Evolutionary conservation across 1,140 invertebrate species (phyloP), one percentile per base, ranked within the genome.

Genomic region (Drepana arcuata): DNA sequence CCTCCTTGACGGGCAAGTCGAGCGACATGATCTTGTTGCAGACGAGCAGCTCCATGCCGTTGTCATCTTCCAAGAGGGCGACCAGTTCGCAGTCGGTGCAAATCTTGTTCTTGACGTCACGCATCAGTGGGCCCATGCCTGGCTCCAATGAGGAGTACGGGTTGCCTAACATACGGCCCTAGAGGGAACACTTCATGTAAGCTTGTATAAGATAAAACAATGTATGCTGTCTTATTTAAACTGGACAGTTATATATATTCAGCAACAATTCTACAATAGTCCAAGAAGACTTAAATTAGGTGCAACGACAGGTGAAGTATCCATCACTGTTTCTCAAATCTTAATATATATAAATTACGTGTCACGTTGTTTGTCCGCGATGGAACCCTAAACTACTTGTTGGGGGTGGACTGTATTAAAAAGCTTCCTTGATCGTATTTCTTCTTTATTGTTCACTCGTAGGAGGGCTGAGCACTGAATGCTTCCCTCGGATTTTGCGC

Each of bases 71-170:
- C 0, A 99, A 75, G 10, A 99, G 79, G 1, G 97, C 96, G 0
- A 99, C 95, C 24, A 99, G 83, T 66, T 99, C 97, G 82, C 97
- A 99, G 84, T 99, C 97, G 58, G 93, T 93, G 65, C 96, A 98
- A 44, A 98, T 97, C 78, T 99, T 99, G 77, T 99, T 99, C 75
- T 99, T 99, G 0, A 99, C 94, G 69, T 99, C 96, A 24, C 97
- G 86, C 97, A 99, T 99, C 0, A 98, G 83, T 0, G 97, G 97
- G 1, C 97, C 97, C 50, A 99, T 87, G 7, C 96, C 96, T 11
- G 93, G 89, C 67, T 99, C 97, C 27, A 91, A 88, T 12, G 94
- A 97, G 28, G 94, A 96, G 80, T 99, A 99, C 0, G 97, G 97
- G 86, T 99, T 99, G 16, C 96, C 96, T 40, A 98, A 85, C 97